Percentiles rank a stretch among this genome's conserved stretches.
Conservation (phyloP, 2,797 vertebrate genomes). For the Micropoecilia bifurca region DNA sequence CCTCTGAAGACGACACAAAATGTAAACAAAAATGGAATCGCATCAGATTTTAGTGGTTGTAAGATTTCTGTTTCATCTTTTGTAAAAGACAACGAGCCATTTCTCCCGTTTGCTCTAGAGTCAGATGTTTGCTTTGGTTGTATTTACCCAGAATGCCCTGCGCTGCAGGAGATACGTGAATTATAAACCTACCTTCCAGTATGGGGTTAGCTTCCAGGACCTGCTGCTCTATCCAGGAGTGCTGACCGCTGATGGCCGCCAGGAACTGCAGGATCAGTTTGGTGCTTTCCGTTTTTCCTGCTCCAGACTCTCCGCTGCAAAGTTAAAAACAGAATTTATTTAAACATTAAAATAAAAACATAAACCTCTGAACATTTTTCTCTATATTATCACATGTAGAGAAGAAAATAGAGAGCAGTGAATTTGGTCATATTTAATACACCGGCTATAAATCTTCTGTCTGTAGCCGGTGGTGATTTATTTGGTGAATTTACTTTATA, state of each 20-base stretch:
- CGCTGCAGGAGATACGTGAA: not conserved
- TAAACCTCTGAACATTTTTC: not conserved
- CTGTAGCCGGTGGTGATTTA: not conserved
- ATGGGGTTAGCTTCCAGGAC: slow-evolving; percentile 97
- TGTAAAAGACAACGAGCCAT: too few relatives aligned
- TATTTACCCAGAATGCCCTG: too few relatives aligned
- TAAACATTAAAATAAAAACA: not conserved
- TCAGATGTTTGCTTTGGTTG: too few relatives aligned
- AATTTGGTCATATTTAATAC: not conserved
- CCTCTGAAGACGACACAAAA: too few relatives aligned
- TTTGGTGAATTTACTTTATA: not conserved
- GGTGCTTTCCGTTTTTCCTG: slow-evolving; percentile 97
- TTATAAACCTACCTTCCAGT: slow-evolving; percentile 86
- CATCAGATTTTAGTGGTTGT: too few relatives aligned
- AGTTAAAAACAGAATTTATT: not conserved
- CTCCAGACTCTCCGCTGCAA: slow-evolving; percentile 89
- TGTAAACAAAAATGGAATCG: too few relatives aligned
- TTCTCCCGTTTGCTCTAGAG: too few relatives aligned
- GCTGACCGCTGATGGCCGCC: slow-evolving; percentile 95
- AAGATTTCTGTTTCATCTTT: too few relatives aligned
- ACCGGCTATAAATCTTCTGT: not conserved
- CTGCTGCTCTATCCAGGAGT: slow-evolving; percentile 99
- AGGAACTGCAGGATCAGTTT: slow-evolving; percentile 97
- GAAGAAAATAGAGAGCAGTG: not conserved
- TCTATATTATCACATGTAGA: not conserved